phyloP scores from a whole-genome alignment of 2,888 invertebrate genomes.

The Nebria salina region DNA sequence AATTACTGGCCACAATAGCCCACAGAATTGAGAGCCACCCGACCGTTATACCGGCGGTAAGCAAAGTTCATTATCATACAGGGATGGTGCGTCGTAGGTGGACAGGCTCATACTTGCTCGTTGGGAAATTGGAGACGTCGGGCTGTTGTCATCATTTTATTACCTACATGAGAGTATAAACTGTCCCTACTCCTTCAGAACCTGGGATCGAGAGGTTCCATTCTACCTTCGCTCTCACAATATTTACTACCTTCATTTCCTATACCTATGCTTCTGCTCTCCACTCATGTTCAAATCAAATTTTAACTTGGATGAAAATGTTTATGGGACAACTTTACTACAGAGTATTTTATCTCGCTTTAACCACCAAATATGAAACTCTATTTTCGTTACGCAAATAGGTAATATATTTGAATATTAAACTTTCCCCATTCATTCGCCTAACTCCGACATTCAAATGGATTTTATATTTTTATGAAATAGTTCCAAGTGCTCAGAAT shows the following conservation, averaged over 20 bases:
- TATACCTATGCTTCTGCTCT: not conserved
- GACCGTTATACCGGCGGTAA: slow-evolving; percentile 27
- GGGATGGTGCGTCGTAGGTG: slow-evolving; percentile 17
- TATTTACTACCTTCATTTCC: not conserved
- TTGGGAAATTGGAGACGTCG: slow-evolving; percentile 14
- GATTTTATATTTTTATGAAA: not conserved
- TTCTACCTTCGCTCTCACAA: not conserved
- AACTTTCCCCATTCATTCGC: not conserved
- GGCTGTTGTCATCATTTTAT: slow-evolving; percentile 34
- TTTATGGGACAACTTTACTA: not conserved
- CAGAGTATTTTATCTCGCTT: not conserved
- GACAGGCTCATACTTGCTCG: slow-evolving; percentile 10
- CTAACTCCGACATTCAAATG: not conserved
- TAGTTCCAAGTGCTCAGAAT: too few species aligned
- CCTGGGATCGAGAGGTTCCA: slow-evolving; percentile 11
- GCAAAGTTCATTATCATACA: slow-evolving; percentile 32
- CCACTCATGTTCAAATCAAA: not conserved
- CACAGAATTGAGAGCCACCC: slow-evolving; percentile 23
- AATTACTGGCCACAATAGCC: slow-evolving; percentile 36
- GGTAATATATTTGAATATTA: not conserved
- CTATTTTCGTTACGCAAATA: not conserved
- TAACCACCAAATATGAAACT: not conserved
- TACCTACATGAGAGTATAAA: slow-evolving; percentile 28
- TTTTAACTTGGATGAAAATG: not conserved
- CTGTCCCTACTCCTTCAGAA: slow-evolving; percentile 18